Percentiles rank a stretch among this genome's conserved stretches.
phyloP scores from a whole-genome alignment of 2,113 vertebrate species.

The Chamaea fasciata region DNA sequence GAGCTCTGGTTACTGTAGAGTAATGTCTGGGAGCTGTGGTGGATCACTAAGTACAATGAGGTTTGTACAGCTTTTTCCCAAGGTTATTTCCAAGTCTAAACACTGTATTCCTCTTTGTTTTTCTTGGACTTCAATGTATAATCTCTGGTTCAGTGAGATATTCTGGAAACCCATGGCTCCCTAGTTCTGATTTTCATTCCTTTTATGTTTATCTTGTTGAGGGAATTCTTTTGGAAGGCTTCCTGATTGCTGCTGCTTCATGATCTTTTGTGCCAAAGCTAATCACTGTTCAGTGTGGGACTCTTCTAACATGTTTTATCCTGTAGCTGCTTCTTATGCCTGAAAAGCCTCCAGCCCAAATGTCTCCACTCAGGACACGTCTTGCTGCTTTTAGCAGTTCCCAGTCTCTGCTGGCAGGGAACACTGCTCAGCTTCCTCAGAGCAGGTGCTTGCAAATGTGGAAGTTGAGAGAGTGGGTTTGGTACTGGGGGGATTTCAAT shows the following conservation, averaged over 20 bases:
- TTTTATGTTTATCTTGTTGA: neutral
- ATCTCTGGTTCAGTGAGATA: neutral
- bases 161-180: neutral
- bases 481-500: neutral
- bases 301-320: neutral
- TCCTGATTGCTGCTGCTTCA: neutral
- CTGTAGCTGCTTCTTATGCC: neutral
- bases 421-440: neutral
- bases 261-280: neutral
- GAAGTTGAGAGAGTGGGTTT: neutral
- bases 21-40: neutral
- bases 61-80: neutral
- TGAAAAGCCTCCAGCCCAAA: neutral
- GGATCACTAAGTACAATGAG: neutral
- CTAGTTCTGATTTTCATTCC: neutral
- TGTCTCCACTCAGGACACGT: neutral
- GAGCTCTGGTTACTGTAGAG: neutral
- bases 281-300: neutral
- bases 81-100: neutral
- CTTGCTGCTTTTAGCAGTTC: neutral
- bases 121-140: neutral
- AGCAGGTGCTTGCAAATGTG: neutral
- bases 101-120: neutral
- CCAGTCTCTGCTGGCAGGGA: neutral
- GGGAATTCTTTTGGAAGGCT: conserved; percentile 20